Evolutionary conservation across 2,888 invertebrate genomes (phyloP), one percentile per base, ranked within the genome.

Genomic region (Dicranocentrus wangi): DNA sequence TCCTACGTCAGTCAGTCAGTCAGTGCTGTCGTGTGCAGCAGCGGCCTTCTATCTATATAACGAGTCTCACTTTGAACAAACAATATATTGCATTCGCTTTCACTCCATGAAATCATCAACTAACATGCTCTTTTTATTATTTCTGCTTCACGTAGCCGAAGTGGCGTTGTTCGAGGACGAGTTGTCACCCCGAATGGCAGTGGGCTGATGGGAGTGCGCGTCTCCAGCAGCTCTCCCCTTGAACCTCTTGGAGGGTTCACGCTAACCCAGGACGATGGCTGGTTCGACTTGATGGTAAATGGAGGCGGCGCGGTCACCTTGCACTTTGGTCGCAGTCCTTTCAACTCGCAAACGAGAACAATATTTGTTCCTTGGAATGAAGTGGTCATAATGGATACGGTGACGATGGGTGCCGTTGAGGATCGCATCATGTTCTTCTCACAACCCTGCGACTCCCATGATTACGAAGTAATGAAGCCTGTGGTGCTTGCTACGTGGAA

Each of bases 211-310:
- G 99, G 99, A 39, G 98, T 98, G 8, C 92, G 98, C 85, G 98
- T 99, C 2, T 95, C 95, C 84, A 97, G 98, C 55, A 94, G 94
- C 76, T 95, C 95, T 2, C 94, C 97, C n/a, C 91, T 96, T 63
- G 87, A 87, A 66, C 85, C 86, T 10, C 66, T 85, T 8, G 98
- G 97, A 91, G 99, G 99, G 15, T 98, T 97, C 90, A 99, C 99
- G 0, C 89, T 97, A 79, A 96, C 97, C 1, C 91, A 96, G 81
- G 95, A 95, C 86, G 96, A 96, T 87, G 96, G 96, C 66, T 96
- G 95, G 95, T 99, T 99, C 90, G 99, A 99, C 90, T 92, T 99
- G 68, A 92, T 99, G 88, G 98, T 99, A 17, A 99, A 99, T 89
- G 99, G 99, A n/a, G 99, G 99, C 0, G 98, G 98, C 0, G 96